phyloP scores from a whole-genome alignment of 2,888 invertebrate species.

The Belgica antarctica region DNA sequence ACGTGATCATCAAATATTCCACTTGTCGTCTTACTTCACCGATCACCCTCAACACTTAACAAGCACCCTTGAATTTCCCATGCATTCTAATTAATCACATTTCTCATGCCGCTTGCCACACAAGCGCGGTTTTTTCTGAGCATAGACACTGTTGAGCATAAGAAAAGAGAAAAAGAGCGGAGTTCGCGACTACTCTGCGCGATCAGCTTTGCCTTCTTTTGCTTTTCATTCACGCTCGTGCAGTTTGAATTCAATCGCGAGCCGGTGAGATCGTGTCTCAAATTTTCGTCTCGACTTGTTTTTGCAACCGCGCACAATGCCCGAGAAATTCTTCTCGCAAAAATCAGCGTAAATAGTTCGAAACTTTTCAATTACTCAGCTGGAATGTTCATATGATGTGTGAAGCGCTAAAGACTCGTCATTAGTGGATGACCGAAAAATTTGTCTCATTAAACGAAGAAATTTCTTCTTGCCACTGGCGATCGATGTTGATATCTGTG shows the following conservation, averaged over 20 bases:
- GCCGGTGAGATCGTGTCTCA: constrained; percentile 1
- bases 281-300: not conserved
- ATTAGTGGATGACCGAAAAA: no score
- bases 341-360: no score
- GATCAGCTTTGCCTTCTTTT: not conserved
- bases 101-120: not conserved
- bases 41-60: not conserved
- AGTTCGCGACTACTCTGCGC: constrained; percentile 14
- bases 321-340: no score
- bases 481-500: not conserved
- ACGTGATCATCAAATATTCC: no score
- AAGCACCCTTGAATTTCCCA: not conserved
- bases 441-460: no score
- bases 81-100: not conserved
- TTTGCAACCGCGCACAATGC: constrained; percentile 4
- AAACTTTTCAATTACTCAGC: no score
- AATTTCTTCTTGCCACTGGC: constrained; percentile 10
- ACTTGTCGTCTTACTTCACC: no score
- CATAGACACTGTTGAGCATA: not conserved
- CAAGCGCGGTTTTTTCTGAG: not conserved
- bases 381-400: no score
- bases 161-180: constrained; percentile 24
- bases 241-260: constrained; percentile 17
- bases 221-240: constrained; percentile 18
- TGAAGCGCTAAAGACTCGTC: no score